Base-by-base conservation (phyloP, 2,797 vertebrate genomes). In the Decapterus maruadsi region DNA sequence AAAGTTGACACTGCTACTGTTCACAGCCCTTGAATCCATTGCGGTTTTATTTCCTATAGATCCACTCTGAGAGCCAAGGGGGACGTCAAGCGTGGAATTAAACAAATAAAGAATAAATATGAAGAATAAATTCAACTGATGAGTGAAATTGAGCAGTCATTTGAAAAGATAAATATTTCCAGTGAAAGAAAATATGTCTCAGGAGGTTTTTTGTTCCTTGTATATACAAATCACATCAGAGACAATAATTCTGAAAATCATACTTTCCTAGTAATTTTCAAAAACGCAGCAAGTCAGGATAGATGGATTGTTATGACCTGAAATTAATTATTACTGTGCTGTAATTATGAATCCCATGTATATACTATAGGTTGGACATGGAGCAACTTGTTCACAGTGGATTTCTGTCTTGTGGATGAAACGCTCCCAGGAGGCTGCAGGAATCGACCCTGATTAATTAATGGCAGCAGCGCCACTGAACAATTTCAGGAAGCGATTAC, bases 401-500 rank as follows among this genome's bases (percentile, higher is more conserved):
- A 89, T 85, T 89, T 54, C 78, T 59, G 75, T 70, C 3, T 66
- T 75, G 71, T 61, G 0, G 31, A 71, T 60, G 45, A 73, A 88
- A 82, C 0, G 62, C 36, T 86, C 82, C 77, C 68, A 1, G 38
- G 74, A 72, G 76, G 58, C 22, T 65, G 80, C 29, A 22, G 78
- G 78, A 80, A 83, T 72, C 46, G 1, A 63, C 62, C 36, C 78
- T 40, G 75, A 90, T 81, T 84, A 87, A 91, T 87, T 86, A 81
- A 83, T 57, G 78, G 69, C 84, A 87, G 87, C 74, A 75, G 64
- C 17, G 50, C 50, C 42, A 80, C 77, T 6, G 56, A 82, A 87
- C 87, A 87, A 82, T 84, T 90, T 89, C 76, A 90, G 84, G 81
- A 87, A 92, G 87, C 54, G 58, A 74, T 85, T 85, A 83, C 72